phyloP scores from a whole-genome alignment of 2,888 invertebrate genomes.

The Boloria euphrosyne region DNA sequence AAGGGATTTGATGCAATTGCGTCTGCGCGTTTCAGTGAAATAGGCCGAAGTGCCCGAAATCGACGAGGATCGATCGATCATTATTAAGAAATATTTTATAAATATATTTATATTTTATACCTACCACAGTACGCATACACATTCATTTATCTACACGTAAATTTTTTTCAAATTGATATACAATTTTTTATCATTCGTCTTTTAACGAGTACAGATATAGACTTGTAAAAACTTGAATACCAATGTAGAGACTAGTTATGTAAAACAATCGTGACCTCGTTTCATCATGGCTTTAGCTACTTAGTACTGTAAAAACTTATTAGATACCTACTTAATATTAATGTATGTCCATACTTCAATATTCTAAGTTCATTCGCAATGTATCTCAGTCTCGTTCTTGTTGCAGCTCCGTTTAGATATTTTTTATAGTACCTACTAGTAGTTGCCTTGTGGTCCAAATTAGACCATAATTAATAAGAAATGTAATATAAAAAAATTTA shows the following conservation, averaged over 20 bases:
- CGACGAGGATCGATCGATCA: too few relatives aligned
- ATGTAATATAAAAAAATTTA: too few relatives aligned
- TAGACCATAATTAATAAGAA: too few relatives aligned
- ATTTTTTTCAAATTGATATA: not conserved
- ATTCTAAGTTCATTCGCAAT: constrained; percentile 34
- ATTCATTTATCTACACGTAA: too few relatives aligned
- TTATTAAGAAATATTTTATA: too few relatives aligned
- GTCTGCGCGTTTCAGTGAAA: too few relatives aligned
- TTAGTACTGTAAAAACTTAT: constrained; percentile 36
- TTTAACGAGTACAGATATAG: not conserved
- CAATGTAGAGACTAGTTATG: constrained; percentile 45
- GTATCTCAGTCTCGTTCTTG: constrained; percentile 14
- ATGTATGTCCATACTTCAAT: constrained; percentile 35
- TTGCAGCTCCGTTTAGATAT: constrained; percentile 12
- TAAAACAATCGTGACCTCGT: constrained; percentile 48
- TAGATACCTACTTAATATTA: constrained; percentile 30
- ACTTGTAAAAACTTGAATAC: not conserved
- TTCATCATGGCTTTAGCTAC: constrained; percentile 45
- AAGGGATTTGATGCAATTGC: too few relatives aligned
- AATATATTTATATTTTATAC: too few relatives aligned
- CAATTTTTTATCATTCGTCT: not conserved
- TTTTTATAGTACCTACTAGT: too few relatives aligned
- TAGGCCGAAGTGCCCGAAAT: too few relatives aligned
- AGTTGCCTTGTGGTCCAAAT: too few relatives aligned
- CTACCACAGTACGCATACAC: too few relatives aligned